phyloP scores from a whole-genome alignment of 1,140 invertebrate genomes.

The Drosophila bipectinata region DNA sequence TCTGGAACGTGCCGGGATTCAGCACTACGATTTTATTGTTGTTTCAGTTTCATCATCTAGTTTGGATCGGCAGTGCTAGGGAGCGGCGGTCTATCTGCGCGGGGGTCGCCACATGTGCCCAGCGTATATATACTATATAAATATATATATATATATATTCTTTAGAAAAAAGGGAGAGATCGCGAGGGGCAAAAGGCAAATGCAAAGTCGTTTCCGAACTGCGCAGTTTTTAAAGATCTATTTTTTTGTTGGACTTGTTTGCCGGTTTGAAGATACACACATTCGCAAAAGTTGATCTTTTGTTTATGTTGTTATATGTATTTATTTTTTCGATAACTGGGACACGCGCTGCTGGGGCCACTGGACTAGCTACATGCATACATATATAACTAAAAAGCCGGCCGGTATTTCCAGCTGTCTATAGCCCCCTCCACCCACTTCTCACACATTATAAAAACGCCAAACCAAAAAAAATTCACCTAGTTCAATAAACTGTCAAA shows the following conservation, averaged over 20 bases:
- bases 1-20: conserved; percentile 45
- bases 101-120: conserved; percentile 27
- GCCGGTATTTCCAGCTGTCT: conserved; percentile 50
- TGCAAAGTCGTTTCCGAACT: conserved; percentile 37
- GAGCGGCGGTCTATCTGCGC: conserved; percentile 35
- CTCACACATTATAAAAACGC: background rate
- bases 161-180: conserved; percentile 14
- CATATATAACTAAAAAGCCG: conserved; percentile 40
- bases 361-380: conserved; percentile 15
- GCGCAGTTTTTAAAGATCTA: conserved; percentile 49
- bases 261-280: conserved; percentile 29
- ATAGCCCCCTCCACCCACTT: background rate
- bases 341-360: conserved; percentile 43
- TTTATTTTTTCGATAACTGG: conserved; percentile 22
- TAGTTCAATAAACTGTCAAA: conserved; percentile 59
- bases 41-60: conserved; percentile 6
- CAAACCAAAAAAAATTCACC: conserved; percentile 5
- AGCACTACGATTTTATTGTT: conserved; percentile 3
- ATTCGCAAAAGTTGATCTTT: conserved; percentile 24
- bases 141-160: background rate
- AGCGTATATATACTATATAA: conserved; percentile 3
- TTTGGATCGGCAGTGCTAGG: conserved; percentile 6
- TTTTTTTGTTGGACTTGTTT: conserved; percentile 40
- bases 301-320: conserved; percentile 7
- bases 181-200: conserved; percentile 17